Percentiles rank a stretch among this genome's conserved stretches.
Evolutionary conservation across 1,140 invertebrate genomes (phyloP).

Genomic region (Drosophila pseudoananassae): DNA sequence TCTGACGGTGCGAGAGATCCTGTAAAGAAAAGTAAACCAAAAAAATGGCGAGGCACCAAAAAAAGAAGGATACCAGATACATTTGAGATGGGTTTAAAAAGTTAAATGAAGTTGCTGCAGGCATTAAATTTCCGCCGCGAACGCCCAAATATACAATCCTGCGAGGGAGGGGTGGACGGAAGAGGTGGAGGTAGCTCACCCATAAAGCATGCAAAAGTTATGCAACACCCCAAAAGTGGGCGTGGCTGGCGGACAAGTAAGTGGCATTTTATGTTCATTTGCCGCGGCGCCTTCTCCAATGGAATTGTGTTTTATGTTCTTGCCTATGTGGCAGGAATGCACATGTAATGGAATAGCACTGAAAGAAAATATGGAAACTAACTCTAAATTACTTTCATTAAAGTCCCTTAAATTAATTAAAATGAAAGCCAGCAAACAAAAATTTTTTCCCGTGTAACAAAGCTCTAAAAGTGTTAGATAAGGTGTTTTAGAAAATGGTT

Average conservation of each 20-base stretch:
- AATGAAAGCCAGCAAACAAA: neutral
- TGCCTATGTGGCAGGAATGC: constrained; percentile 53
- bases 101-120: constrained; percentile 77
- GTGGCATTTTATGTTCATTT: constrained; percentile 82
- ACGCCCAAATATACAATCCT: constrained; percentile 37
- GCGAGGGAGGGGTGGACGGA: neutral
- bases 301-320: constrained; percentile 76
- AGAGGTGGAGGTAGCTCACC: neutral
- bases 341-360: constrained; percentile 11
- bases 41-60: constrained; percentile 8
- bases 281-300: constrained; percentile 35
- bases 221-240: constrained; percentile 39
- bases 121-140: constrained; percentile 68
- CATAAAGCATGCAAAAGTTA: constrained; percentile 57
- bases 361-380: neutral
- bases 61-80: constrained; percentile 27
- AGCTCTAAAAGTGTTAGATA: constrained; percentile 17
- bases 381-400: neutral
- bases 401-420: neutral
- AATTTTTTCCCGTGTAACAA: neutral
- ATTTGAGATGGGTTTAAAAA: constrained; percentile 69
- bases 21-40: neutral
- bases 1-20: constrained; percentile 15
- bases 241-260: constrained; percentile 64
- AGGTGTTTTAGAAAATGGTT: constrained; percentile 44